Percentiles rank a stretch among this genome's conserved stretches.
Conservation (phyloP, 2,113 vertebrate species). For the Trematocara macrostoma region DNA sequence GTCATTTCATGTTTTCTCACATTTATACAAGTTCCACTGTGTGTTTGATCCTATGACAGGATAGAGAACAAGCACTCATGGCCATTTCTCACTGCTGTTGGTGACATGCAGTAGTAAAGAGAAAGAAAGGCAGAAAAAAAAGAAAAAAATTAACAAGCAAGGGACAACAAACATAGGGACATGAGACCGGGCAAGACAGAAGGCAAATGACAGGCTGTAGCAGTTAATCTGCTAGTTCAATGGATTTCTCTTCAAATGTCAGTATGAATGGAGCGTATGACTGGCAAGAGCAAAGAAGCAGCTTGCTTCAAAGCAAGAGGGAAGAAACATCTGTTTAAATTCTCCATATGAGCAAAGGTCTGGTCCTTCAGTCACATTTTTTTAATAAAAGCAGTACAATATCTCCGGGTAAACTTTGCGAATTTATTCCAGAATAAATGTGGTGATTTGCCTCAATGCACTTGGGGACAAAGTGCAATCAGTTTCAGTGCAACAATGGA, state of each 20-base stretch:
- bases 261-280: not conserved
- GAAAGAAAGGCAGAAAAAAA: not conserved
- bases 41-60: constrained; percentile 52
- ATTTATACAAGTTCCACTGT: constrained; percentile 13
- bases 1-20: constrained; percentile 44
- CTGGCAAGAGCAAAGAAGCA: not conserved
- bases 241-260: constrained; percentile 11
- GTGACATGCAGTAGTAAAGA: not conserved
- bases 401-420: not conserved
- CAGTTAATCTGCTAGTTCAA: not conserved
- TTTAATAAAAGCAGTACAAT: not conserved
- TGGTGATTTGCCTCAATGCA: not conserved
- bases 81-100: constrained; percentile 6
- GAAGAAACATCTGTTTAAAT: not conserved
- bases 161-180: not conserved
- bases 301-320: not conserved
- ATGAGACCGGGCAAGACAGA: not conserved
- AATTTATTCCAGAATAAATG: not conserved
- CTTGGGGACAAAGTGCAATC: not conserved
- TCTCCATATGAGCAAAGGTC: not conserved
- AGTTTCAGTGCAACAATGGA: not conserved
- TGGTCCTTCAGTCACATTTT: not conserved
- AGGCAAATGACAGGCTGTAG: not conserved
- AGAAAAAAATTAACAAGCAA: not conserved
- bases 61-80: constrained; percentile 39